These are phyloP conservation scores for Artemia sinica DNA, from an alignment of 2,888 invertebrate genomes.

Conservation along the genomic window DNA sequence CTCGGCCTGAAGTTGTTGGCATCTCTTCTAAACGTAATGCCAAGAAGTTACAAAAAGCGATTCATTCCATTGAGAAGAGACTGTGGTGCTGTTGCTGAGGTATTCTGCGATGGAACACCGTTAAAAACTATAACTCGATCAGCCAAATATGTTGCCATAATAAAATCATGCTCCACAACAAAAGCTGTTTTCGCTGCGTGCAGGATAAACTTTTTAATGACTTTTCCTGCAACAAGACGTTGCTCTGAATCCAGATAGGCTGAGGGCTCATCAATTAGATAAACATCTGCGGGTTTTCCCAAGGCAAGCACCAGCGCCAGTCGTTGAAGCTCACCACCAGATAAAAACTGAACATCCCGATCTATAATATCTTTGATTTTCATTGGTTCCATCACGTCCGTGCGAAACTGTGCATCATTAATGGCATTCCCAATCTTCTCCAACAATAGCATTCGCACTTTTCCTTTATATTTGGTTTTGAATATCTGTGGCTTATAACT, in stretches of 20 bases:
- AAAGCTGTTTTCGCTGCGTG: conserved; percentile 99
- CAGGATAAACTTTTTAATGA: conserved; percentile 93
- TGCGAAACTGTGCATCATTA: conserved; percentile 88
- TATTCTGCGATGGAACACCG: conserved; percentile 71
- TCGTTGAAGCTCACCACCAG: conserved; percentile 96
- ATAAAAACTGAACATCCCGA: conserved; percentile 92
- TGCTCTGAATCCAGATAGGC: conserved; percentile 98
- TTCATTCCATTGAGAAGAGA: conserved; percentile 92
- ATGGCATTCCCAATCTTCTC: conserved; percentile 96
- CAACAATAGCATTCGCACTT: conserved; percentile 77
- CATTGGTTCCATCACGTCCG: conserved; percentile 96
- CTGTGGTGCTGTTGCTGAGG: conserved; percentile 78
- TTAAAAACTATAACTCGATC: conserved; percentile 98
- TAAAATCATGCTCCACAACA: conserved; percentile 99
- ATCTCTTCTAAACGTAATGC: conserved; percentile 95
- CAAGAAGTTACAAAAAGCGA: conserved; percentile 76
- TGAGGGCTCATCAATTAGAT: conserved; percentile 94
- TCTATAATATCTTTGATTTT: conserved; percentile 93
- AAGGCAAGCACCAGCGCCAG: conserved; percentile 89
- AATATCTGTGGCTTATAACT: conserved; percentile 99
- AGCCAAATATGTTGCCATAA: conserved; percentile 97
- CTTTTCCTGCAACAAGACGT: conserved; percentile 97
- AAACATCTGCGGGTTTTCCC: conserved; percentile 96
- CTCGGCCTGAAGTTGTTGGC: conserved; percentile 96
- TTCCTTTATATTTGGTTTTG: conserved; percentile 85